phyloP scores from a whole-genome alignment of 2,797 vertebrate genomes.

The Myripristis murdjan region DNA sequence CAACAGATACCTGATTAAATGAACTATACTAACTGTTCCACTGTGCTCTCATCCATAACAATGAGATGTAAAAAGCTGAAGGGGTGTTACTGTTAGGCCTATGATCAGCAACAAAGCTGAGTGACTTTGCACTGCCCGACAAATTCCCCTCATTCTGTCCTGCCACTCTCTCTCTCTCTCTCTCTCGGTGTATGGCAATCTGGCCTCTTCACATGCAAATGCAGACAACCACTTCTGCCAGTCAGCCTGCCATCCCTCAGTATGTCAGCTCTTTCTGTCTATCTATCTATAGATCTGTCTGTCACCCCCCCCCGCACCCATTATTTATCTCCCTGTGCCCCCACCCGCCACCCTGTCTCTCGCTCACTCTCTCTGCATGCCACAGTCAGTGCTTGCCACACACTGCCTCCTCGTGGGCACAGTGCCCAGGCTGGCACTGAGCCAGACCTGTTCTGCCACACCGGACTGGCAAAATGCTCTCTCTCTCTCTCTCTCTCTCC shows the following conservation, averaged over 20 bases:
- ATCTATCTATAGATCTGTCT: conserved; percentile 25
- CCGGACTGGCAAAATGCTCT: conserved; percentile 71
- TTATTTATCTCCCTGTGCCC: neutral
- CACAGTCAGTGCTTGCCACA: conserved; percentile 69
- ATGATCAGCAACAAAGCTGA: conserved; percentile 41
- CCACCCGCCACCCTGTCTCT: conserved; percentile 10
- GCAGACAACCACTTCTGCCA: conserved; percentile 53
- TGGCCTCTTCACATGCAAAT: conserved; percentile 77
- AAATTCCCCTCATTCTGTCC: conserved; percentile 48
- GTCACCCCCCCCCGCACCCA: conserved; percentile 15
- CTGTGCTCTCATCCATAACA: conserved; percentile 28
- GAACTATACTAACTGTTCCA: conserved; percentile 52
- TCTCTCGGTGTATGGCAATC: conserved; percentile 62
- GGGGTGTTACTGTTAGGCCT: neutral
- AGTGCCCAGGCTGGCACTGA: conserved; percentile 77
- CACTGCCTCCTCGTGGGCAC: conserved; percentile 87
- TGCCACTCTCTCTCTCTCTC: conserved; percentile 4
- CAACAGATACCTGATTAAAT: conserved; percentile 65
- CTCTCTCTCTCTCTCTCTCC: conserved; percentile 64
- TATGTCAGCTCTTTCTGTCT: conserved; percentile 32
- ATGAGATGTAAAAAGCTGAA: conserved; percentile 35
- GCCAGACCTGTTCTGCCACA: conserved; percentile 77
- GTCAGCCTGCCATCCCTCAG: conserved; percentile 40
- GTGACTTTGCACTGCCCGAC: conserved; percentile 64
- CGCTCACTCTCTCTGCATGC: conserved; percentile 18